Conservation (phyloP, 2,888 invertebrate genomes). For the Apotomis betuletana region DNA sequence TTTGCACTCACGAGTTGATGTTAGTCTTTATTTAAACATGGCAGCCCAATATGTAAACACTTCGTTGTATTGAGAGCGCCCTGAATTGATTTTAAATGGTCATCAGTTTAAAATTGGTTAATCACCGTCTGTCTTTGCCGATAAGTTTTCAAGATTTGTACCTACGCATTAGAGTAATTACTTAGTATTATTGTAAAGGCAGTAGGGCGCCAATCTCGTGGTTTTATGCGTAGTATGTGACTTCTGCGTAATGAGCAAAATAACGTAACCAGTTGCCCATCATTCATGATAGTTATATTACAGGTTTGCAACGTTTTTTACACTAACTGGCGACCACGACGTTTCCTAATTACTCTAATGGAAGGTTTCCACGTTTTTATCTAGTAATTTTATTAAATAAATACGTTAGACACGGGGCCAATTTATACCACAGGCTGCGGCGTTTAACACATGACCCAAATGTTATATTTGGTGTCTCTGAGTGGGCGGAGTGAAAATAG, state of each 20-base stretch:
- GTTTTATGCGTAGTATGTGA: constrained; percentile 39
- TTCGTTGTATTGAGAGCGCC: constrained; percentile 48
- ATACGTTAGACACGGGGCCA: constrained; percentile 1
- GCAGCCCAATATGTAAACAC: constrained; percentile 31
- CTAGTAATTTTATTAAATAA: constrained; percentile 6
- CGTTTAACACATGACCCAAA: constrained; percentile 52
- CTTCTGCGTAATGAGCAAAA: constrained; percentile 43
- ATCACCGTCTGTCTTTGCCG: constrained; percentile 41
- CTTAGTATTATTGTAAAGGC: constrained; percentile 41
- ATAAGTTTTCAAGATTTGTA: constrained; percentile 27
- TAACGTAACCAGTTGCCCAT: constrained; percentile 39
- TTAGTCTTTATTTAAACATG: constrained; percentile 25
- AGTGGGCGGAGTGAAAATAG: constrained; percentile 69
- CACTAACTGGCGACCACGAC: background rate
- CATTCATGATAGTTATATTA: background rate
- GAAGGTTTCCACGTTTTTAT: constrained; percentile 10
- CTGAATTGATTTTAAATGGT: constrained; percentile 53
- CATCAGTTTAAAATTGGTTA: constrained; percentile 48
- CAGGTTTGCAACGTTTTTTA: constrained; percentile 5
- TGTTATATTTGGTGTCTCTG: constrained; percentile 48
- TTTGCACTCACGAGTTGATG: constrained; percentile 12
- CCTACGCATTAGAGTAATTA: constrained; percentile 47
- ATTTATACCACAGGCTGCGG: constrained; percentile 30
- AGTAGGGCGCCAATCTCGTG: background rate
- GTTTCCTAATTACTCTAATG: constrained; percentile 16